Evolutionary conservation across 2,113 vertebrate genomes (phyloP), one percentile per base, ranked within the genome.

Genomic region (Cromileptes altivelis): DNA sequence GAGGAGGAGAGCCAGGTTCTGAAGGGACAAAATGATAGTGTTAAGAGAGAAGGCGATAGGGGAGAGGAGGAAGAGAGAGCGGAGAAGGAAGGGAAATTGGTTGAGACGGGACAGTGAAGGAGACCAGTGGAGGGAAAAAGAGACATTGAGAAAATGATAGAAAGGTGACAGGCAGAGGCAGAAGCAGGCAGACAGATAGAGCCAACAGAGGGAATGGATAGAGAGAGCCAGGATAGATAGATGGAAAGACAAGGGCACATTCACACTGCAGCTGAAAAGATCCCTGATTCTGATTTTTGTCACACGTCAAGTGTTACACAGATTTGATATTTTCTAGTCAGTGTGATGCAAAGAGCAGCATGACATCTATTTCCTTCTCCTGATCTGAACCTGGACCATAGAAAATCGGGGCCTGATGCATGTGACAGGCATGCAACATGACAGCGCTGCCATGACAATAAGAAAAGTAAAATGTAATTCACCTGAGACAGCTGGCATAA

Each of bases 231-330:
- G 67, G 23, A 70, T 15, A 78, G 81, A 83, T 72, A 75, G 82
- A 86, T 82, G 85, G 86, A 81, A 81, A 83, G 79, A 89, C 80
- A 86, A 82, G 84, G 78, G 52, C 71, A 81, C 63, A 77, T 73
- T 81, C 80, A 87, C 37, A 42, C 70, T 65, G 79, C 73, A 65
- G 70, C 88, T 80, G 78, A 80, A 88, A 57, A 82, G 27, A 57
- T 19, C 74, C 72, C 58, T 23, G 50, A 75, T 84, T 85, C 61
- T 42, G 61, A 75, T 78, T 84, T 84, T 72, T 82, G 65, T 84
- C 84, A 85, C 72, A 80, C 4, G 40, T 85, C 88, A 85, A 42
- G 65, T 27, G 78, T 75, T 57, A 75, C 62, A 89, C 67, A 84
- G 55, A 67, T 81, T 50, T 67, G n/a, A 87, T 84, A 65, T 85